These are phyloP conservation scores for Amphiduros pacificus DNA, from an alignment of 2,888 invertebrate species.

Conservation along the genomic window DNA sequence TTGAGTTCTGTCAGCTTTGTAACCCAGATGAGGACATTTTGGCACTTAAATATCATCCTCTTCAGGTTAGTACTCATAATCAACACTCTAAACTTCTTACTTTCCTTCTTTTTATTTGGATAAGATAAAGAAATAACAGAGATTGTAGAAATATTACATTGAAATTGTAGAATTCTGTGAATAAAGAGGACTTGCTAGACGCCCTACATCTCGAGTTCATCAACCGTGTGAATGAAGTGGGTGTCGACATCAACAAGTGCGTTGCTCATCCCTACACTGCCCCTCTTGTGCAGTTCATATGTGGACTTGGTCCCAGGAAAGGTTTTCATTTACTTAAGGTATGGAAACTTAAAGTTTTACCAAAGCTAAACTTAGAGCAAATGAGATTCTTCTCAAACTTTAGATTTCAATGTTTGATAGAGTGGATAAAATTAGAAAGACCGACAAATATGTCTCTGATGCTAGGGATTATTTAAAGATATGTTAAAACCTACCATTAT, in stretches of 20 bases:
- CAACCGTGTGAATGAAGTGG: constrained; percentile 95
- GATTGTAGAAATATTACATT: no score
- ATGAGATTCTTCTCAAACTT: no score
- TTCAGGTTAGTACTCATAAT: constrained; percentile 68
- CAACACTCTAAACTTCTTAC: no score
- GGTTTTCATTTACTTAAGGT: constrained; percentile 65
- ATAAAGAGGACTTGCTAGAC: constrained; percentile 84
- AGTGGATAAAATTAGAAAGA: no score
- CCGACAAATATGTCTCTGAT: no score
- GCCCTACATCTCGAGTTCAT: constrained; percentile 85
- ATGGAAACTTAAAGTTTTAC: background rate
- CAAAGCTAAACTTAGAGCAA: no score
- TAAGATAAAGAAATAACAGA: no score
- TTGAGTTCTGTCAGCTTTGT: constrained; percentile 94
- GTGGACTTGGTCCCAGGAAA: constrained; percentile 94
- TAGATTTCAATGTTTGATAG: no score
- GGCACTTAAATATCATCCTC: constrained; percentile 86
- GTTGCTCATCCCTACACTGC: constrained; percentile 85
- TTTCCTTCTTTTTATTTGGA: no score
- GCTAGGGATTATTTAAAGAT: no score
- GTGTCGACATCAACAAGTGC: constrained; percentile 93
- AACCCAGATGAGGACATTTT: constrained; percentile 95
- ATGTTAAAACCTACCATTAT: no score
- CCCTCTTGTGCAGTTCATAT: constrained; percentile 89
- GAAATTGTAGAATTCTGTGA: constrained; percentile 59